phyloP scores from a whole-genome alignment of 1,140 invertebrate genomes.

The Armadillidium nasatum region DNA sequence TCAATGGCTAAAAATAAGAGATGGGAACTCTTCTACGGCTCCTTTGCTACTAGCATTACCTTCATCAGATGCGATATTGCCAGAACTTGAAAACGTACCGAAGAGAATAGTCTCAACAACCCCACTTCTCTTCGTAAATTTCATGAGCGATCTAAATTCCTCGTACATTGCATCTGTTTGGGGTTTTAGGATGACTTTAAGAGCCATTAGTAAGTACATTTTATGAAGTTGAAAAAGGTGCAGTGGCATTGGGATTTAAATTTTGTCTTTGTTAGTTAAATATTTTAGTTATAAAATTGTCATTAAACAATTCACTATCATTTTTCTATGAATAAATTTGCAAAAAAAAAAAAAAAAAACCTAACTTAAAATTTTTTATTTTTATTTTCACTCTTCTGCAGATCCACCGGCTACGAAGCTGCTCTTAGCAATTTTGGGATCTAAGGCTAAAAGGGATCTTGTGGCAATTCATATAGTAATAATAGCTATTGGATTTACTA shows the following conservation, averaged over 20 bases:
- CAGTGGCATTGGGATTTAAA: background rate
- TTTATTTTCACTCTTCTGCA: background rate
- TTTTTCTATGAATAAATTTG: no score
- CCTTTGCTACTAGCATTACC: conserved; percentile 21
- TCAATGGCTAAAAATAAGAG: conserved; percentile 29
- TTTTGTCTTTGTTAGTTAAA: background rate
- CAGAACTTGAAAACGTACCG: background rate
- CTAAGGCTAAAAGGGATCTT: background rate
- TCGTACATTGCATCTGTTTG: background rate
- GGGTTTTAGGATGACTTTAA: background rate
- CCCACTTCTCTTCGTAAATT: background rate
- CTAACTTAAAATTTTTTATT: no score
- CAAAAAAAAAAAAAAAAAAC: no score
- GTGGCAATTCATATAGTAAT: background rate
- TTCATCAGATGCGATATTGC: background rate
- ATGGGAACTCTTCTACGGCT: conserved; percentile 1
- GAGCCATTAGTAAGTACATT: background rate
- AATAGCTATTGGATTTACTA: background rate
- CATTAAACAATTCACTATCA: no score
- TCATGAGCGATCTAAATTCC: background rate
- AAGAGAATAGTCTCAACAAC: background rate
- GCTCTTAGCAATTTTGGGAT: background rate
- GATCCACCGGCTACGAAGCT: background rate
- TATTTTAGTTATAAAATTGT: no score
- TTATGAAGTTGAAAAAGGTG: no score